Evolutionary conservation across 2,797 vertebrate genomes (phyloP).

Genomic region (Peromyscus melanophrys): DNA sequence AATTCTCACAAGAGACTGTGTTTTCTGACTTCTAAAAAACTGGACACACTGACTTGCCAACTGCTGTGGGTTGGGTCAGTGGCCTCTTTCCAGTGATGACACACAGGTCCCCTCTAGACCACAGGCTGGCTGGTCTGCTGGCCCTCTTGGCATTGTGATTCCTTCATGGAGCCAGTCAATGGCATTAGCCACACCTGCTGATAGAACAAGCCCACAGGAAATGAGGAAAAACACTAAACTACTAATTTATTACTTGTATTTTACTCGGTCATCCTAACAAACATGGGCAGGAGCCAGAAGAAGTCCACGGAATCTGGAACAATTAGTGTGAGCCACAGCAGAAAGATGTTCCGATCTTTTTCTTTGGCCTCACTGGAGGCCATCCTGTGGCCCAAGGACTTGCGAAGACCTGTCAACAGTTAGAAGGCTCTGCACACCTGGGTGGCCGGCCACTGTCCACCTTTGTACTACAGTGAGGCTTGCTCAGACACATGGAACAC

Average conservation of each 20-base stretch:
- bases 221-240: neutral
- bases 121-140: neutral
- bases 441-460: conserved; percentile 81
- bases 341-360: neutral
- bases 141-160: neutral
- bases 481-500: conserved; percentile 53
- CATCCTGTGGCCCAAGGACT: neutral
- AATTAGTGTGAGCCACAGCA: neutral
- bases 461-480: conserved; percentile 82
- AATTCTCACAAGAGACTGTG: conserved; percentile 49
- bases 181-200: neutral
- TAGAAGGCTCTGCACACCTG: conserved; percentile 57
- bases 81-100: neutral
- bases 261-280: neutral
- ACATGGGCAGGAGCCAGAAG: neutral
- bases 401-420: neutral
- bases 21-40: conserved; percentile 45
- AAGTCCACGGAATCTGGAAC: neutral
- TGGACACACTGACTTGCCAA: neutral
- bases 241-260: neutral
- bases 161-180: neutral
- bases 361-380: neutral
- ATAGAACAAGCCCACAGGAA: neutral
- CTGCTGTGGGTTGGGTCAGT: neutral
- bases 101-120: neutral